Evolutionary conservation across 2,113 vertebrate genomes (phyloP).

Genomic region (Dendropsophus ebraccatus): DNA sequence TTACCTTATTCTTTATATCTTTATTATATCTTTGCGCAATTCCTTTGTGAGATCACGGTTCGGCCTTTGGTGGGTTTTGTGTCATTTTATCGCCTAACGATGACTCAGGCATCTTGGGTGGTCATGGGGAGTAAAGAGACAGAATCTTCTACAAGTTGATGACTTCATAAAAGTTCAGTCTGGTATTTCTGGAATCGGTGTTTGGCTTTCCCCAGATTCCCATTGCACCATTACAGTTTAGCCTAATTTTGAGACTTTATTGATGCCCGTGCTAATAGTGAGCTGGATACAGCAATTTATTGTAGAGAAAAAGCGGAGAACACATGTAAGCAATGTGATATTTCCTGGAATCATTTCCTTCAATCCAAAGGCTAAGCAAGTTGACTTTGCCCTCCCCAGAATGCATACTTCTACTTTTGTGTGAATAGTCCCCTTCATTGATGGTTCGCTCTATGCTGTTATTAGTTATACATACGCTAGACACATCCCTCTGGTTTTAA

Average conservation of each 20-base stretch:
- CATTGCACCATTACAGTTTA: neutral
- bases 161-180: neutral
- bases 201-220: neutral
- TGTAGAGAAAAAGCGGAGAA: slow-evolving; percentile 21
- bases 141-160: neutral
- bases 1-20: neutral
- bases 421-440: slow-evolving; percentile 38
- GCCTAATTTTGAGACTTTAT: neutral
- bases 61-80: too few species aligned
- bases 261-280: slow-evolving; percentile 44
- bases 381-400: slow-evolving; percentile 12
- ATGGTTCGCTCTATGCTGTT: neutral
- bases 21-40: neutral
- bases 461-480: neutral
- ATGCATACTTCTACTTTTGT: neutral
- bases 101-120: too few species aligned
- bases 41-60: too few species aligned
- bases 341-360: slow-evolving; percentile 54
- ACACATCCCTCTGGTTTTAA: slow-evolving; percentile 46
- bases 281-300: slow-evolving; percentile 35
- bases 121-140: neutral
- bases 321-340: slow-evolving; percentile 52
- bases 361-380: slow-evolving; percentile 18
- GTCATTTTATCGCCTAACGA: too few species aligned
- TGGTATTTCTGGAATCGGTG: neutral